Conservation (phyloP, 2,113 vertebrate genomes). For the Onychostoma macrolepis region DNA sequence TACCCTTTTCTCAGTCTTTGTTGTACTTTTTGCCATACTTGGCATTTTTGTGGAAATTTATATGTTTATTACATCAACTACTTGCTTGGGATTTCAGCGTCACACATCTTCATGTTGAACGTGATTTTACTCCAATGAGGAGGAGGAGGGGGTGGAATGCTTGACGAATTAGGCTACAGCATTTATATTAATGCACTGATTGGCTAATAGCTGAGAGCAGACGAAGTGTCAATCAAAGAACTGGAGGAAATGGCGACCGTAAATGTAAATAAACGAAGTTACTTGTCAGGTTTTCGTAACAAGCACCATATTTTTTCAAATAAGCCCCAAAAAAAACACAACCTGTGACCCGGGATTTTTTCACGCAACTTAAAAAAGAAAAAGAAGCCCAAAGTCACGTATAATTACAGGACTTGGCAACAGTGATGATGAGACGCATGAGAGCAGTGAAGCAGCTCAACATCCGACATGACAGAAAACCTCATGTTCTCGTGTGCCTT, state of each 20-base stretch:
- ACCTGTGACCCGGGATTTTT: not conserved
- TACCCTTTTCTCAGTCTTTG: slow-evolving; percentile 6
- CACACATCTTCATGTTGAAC: not conserved
- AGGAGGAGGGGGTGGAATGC: not conserved
- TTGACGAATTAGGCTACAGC: not conserved
- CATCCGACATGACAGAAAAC: too few relatives aligned
- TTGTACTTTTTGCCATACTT: not conserved
- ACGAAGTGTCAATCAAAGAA: not conserved
- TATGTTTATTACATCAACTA: not conserved
- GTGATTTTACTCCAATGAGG: not conserved
- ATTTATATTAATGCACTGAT: not conserved
- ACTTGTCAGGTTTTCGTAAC: not conserved
- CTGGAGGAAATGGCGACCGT: not conserved
- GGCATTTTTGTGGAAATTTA: not conserved
- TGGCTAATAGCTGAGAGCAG: not conserved
- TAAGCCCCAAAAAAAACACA: not conserved
- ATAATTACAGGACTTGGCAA: too few relatives aligned
- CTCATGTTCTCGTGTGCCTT: too few relatives aligned
- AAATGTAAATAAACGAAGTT: not conserved
- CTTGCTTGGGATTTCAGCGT: not conserved
- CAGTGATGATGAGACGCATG: too few relatives aligned
- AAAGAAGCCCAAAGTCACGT: too few relatives aligned
- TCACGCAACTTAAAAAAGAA: too few relatives aligned
- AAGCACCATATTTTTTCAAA: not conserved
- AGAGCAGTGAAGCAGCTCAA: too few relatives aligned